phyloP scores from a whole-genome alignment of 2,113 vertebrate species.

The Oplegnathus fasciatus region DNA sequence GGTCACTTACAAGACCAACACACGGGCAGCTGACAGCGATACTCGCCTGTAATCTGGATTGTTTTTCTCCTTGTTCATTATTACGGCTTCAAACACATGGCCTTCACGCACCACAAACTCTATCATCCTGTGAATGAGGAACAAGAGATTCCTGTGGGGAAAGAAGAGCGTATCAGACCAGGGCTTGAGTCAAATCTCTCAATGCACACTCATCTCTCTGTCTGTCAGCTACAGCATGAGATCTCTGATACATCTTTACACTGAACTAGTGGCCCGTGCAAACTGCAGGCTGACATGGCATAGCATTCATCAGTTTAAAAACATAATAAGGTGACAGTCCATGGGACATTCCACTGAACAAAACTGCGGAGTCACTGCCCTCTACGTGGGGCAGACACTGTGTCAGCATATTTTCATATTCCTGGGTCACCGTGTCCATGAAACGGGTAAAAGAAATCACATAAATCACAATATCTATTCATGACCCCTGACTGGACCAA shows the following conservation, averaged over 20 bases:
- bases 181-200: constrained; percentile 47
- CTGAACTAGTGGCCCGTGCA: constrained; percentile 36
- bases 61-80: constrained; percentile 88
- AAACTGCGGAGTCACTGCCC: background rate
- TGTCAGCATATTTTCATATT: constrained; percentile 19
- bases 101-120: constrained; percentile 91
- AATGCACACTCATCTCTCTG: constrained; percentile 32
- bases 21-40: accelerated
- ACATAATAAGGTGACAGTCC: background rate
- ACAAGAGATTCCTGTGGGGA: constrained; percentile 84
- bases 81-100: constrained; percentile 88
- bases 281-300: constrained; percentile 21
- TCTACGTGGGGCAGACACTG: background rate
- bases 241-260: constrained; percentile 28
- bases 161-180: constrained; percentile 60
- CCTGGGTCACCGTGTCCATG: background rate
- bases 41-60: constrained; percentile 85
- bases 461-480: background rate
- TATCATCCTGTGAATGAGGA: constrained; percentile 88
- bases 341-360: background rate
- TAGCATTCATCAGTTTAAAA: background rate
- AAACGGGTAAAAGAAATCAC: constrained; percentile 17
- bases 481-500: constrained; percentile 2
- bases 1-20: background rate
- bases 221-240: constrained; percentile 2